Percentiles rank a stretch among this genome's conserved stretches.
Conservation (phyloP, 2,113 vertebrate genomes). For the Acrocephalus kingi region DNA sequence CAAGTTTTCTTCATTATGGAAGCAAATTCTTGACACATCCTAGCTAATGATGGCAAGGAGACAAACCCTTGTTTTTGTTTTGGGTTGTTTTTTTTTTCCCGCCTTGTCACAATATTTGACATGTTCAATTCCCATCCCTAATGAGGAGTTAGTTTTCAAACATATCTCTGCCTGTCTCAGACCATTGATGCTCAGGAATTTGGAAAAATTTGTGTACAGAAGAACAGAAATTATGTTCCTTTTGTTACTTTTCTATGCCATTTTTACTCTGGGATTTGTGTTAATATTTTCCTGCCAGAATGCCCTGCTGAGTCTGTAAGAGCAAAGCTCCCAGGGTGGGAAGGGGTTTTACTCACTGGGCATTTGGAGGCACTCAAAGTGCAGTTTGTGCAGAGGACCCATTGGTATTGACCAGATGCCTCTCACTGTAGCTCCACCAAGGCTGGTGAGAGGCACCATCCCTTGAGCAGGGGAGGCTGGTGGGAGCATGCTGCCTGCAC, state of each 20-base stretch:
- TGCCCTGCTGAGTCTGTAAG: background rate
- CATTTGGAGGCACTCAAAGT: background rate
- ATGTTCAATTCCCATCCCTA: background rate
- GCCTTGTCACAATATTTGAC: background rate
- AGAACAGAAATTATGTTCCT: background rate
- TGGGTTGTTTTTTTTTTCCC: background rate
- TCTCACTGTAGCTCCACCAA: fast-evolving
- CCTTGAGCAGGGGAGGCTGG: background rate
- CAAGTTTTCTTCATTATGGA: background rate
- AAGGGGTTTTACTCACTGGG: background rate
- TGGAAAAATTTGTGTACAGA: background rate
- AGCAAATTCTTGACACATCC: background rate
- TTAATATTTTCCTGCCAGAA: background rate
- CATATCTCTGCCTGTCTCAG: background rate
- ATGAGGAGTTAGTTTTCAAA: background rate
- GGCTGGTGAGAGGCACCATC: background rate
- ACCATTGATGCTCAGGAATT: background rate
- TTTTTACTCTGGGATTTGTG: background rate
- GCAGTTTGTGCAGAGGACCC: background rate
- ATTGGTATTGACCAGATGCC: background rate
- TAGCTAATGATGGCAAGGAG: background rate
- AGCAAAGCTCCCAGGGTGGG: background rate
- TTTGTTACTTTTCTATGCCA: background rate
- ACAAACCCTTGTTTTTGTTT: background rate
- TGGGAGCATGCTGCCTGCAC: fast-evolving